Evolutionary conservation across 1,140 invertebrate species (phyloP).

Genomic region (Bombus breviceps): DNA sequence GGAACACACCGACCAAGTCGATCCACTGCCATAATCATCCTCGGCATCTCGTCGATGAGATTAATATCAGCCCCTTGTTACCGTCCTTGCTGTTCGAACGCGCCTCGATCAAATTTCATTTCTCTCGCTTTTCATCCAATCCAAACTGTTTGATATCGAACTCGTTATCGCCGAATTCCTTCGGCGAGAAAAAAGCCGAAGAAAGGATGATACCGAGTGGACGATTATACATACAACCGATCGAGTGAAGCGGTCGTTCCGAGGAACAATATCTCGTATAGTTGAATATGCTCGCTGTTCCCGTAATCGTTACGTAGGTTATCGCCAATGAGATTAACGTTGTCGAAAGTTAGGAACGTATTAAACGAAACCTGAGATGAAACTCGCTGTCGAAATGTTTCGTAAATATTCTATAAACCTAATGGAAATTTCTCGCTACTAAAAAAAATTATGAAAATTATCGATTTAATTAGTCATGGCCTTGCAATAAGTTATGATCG

Average conservation of each 20-base stretch:
- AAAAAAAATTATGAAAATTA: not conserved
- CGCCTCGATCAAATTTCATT: constrained; percentile 17
- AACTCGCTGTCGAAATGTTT: not conserved
- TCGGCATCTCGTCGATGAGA: constrained; percentile 75
- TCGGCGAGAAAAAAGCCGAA: not conserved
- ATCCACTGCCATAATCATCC: constrained; percentile 71
- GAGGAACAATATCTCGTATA: not conserved
- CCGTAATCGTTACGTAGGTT: not conserved
- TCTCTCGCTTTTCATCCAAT: not conserved
- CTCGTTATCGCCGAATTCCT: not conserved
- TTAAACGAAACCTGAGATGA: not conserved
- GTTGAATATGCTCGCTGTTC: not conserved
- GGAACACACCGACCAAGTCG: constrained; percentile 60
- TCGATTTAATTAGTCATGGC: not conserved
- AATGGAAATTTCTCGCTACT: not conserved
- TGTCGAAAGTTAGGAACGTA: not conserved
- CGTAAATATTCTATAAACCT: not conserved
- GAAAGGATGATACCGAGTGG: too few relatives aligned
- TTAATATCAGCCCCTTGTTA: constrained; percentile 69
- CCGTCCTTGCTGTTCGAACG: constrained; percentile 18
- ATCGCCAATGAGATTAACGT: not conserved
- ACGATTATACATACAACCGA: not conserved
- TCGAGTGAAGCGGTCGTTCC: not conserved
- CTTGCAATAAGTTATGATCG: not conserved
- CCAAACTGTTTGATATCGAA: not conserved